A percentile compares a stretch with the other conserved stretches of the same genome.
These are phyloP conservation scores for Zosterops japonicus DNA, from an alignment of 2,113 vertebrate genomes.

Conservation along the genomic window DNA sequence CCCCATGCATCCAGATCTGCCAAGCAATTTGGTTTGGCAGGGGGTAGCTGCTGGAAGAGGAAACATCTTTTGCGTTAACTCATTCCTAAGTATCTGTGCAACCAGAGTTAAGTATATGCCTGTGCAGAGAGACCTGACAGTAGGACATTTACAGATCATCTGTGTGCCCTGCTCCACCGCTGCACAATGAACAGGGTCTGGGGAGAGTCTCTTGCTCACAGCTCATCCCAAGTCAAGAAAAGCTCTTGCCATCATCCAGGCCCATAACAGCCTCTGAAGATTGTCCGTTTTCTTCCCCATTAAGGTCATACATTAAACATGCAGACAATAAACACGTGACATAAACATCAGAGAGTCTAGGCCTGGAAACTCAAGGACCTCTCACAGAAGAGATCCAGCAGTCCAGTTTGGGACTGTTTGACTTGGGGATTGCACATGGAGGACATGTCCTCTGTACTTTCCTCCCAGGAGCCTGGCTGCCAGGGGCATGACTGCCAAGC, in stretches of 20 bases:
- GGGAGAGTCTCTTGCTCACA: not conserved
- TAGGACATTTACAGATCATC: not conserved
- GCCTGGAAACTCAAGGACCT: not conserved
- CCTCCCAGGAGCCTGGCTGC: not conserved
- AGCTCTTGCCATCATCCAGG: not conserved
- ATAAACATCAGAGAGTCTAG: not conserved
- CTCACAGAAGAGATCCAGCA: not conserved
- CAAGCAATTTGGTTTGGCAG: constrained; percentile 3
- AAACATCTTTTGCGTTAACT: not conserved
- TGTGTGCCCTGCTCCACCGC: not conserved
- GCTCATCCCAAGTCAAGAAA: fast-evolving
- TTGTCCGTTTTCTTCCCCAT: not conserved
- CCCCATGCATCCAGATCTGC: not conserved
- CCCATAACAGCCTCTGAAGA: not conserved
- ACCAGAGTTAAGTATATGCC: not conserved
- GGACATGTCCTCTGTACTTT: not conserved
- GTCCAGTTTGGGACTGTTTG: not conserved
- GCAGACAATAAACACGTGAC: not conserved
- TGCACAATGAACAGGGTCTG: not conserved
- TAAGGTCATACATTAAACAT: fast-evolving
- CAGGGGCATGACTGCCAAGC: not conserved
- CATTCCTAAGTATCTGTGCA: not conserved
- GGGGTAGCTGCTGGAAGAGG: not conserved
- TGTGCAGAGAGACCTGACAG: not conserved
- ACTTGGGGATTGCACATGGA: not conserved